These are phyloP conservation scores for Callipepla californica DNA, from an alignment of 2,113 vertebrate species.

Conservation along the genomic window DNA sequence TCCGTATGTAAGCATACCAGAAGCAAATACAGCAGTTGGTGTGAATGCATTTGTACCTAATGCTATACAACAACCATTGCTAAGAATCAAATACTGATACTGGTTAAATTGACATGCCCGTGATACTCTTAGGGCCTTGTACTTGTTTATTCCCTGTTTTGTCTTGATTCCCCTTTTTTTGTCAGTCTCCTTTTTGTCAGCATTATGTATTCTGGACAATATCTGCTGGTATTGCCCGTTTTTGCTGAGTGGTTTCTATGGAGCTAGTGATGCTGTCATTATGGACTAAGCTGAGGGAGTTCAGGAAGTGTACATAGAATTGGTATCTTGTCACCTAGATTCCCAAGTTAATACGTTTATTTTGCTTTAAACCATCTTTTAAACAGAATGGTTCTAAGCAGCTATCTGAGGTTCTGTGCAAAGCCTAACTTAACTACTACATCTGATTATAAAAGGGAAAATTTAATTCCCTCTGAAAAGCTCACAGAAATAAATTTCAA, in stretches of 20 bases:
- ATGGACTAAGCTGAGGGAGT: not conserved
- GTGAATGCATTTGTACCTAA: accelerated
- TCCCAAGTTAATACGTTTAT: not conserved
- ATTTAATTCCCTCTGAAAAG: not conserved
- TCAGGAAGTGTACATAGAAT: not conserved
- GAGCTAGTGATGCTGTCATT: not conserved
- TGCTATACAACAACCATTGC: not conserved
- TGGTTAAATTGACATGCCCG: not conserved
- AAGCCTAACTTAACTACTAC: not conserved
- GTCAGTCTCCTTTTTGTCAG: not conserved
- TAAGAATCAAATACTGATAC: accelerated
- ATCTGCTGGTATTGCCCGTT: not conserved
- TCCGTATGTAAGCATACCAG: accelerated
- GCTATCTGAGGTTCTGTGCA: not conserved
- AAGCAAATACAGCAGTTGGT: not conserved
- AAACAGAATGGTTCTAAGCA: not conserved
- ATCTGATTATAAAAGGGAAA: not conserved
- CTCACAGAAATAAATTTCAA: not conserved
- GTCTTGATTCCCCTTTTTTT: not conserved
- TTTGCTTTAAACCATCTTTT: not conserved
- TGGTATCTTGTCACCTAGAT: not conserved
- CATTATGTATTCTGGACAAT: not conserved
- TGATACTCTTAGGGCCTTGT: not conserved
- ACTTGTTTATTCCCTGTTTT: not conserved
- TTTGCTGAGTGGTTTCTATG: not conserved